Base-by-base conservation (phyloP, 1,140 invertebrate genomes). In the Calephelis virginiensis region DNA sequence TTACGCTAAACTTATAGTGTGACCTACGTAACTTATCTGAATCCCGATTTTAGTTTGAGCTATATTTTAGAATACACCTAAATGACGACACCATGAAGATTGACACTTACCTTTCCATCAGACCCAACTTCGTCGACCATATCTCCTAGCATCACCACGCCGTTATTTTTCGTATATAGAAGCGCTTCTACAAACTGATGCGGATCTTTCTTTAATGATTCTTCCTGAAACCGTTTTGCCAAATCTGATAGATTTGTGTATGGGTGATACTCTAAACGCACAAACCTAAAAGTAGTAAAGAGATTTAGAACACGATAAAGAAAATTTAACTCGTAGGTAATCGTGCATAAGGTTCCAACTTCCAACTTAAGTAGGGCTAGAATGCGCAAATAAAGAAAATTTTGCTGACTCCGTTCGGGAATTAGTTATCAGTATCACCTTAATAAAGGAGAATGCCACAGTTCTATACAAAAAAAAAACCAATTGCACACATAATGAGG, bases 181-280 rank as follows among this genome's bases (percentile, higher is more conserved):
- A 97, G 80, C 6, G 93, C 94, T 84, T 97, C 96, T 1, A 97
- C 94, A 89, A 97, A 97, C 69, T 96, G 93, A 78, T 96, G 95
- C 2, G 92, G 91, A 0, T 90, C 70, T 50, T 88, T 76, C 61
- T 92, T 92, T 17, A 83, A 70, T 5, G 92, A 91, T 72, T 94
- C 92, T 68, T 92, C 78, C 61, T 83, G 78, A 78, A 95, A 94
- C 12, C 90, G 78, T 46, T 91, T 74, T 0, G 91, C 74, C 6
- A 94, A 85, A 40, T 93, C 86, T 13, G 93, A 76, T 56, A 93
- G 71, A 28, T 91, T 92, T 48, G 92, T 84, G n/a, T 94, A 92
- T 0, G 95, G 94, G 10, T 92, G 84, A 85, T 97, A 97, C 49
- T 95, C 92, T 12, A 97, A 78, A 71, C 93, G 92, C 0, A 95